These are phyloP conservation scores for Mallotus villosus DNA, from an alignment of 2,797 vertebrate genomes.

Conservation along the genomic window DNA sequence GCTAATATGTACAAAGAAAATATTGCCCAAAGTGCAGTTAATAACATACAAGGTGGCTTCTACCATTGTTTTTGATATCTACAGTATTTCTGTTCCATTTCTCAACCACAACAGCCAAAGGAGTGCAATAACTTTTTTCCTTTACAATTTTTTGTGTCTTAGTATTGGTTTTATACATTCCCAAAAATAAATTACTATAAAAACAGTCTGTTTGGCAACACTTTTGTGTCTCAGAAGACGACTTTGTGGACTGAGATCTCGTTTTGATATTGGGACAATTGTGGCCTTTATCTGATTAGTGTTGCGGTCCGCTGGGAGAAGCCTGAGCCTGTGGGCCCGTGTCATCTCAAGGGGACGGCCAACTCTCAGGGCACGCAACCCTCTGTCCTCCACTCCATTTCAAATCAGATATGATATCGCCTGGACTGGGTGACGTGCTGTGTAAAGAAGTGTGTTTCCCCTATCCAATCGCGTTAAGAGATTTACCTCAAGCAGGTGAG, in stretches of 20 bases:
- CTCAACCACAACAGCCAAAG: conserved; percentile 84
- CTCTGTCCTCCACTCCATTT: no score
- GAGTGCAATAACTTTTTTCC: conserved; percentile 86
- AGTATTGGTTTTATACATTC: conserved; percentile 84
- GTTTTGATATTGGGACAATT: conserved; percentile 60
- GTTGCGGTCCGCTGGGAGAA: not conserved
- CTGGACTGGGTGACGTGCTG: no score
- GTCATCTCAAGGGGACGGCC: no score
- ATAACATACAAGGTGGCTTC: conserved; percentile 89
- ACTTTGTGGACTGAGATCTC: conserved; percentile 76
- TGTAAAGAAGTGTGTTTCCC: no score
- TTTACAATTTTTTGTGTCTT: conserved; percentile 74
- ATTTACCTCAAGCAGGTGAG: no score
- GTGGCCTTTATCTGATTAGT: conserved; percentile 63
- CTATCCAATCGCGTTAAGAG: no score
- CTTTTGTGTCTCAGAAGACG: conserved; percentile 77
- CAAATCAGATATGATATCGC: no score
- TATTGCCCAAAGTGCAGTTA: conserved; percentile 90
- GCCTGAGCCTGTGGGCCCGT: no score
- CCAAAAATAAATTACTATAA: conserved; percentile 87
- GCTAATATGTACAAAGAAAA: conserved; percentile 96
- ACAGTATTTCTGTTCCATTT: conserved; percentile 76
- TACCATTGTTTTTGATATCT: conserved; percentile 94
- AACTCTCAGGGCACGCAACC: no score
- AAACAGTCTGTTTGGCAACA: conserved; percentile 90